Conservation (phyloP, 1,140 invertebrate species). For the Drosophila sucinea region DNA sequence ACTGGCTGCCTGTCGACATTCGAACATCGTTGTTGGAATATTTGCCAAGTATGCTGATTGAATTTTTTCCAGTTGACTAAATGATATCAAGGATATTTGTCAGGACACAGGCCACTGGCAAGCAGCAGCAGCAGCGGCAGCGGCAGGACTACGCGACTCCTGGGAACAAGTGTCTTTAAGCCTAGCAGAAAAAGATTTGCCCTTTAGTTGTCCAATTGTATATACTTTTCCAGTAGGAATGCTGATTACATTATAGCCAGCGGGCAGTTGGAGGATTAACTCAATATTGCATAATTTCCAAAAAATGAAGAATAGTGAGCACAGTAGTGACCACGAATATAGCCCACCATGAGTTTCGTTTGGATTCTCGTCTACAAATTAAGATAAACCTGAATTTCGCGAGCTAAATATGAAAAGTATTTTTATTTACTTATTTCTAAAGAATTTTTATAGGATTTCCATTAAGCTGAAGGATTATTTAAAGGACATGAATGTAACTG, state of each 20-base stretch:
- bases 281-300: slow-evolving; percentile 32
- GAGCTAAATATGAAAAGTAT: too few relatives aligned
- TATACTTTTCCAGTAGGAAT: neutral
- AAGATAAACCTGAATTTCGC: too few relatives aligned
- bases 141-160: slow-evolving; percentile 25
- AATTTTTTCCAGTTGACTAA: slow-evolving; percentile 83
- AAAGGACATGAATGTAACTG: too few relatives aligned
- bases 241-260: slow-evolving; percentile 35
- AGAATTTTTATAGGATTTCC: too few relatives aligned
- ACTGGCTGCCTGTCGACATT: slow-evolving; percentile 23
- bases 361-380: too few relatives aligned
- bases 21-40: slow-evolving; percentile 65
- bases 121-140: neutral
- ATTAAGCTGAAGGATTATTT: too few relatives aligned
- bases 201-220: slow-evolving; percentile 1
- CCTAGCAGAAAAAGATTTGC: slow-evolving; percentile 12
- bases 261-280: slow-evolving; percentile 26
- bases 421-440: too few relatives aligned
- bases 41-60: slow-evolving; percentile 83
- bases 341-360: too few relatives aligned
- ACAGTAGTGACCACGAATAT: too few relatives aligned
- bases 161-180: slow-evolving; percentile 45
- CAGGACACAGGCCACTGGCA: slow-evolving; percentile 42
- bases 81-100: slow-evolving; percentile 83
- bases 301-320: neutral